These are phyloP conservation scores for Aythya baeri DNA, from an alignment of 2,113 vertebrate species.

Conservation along the genomic window DNA sequence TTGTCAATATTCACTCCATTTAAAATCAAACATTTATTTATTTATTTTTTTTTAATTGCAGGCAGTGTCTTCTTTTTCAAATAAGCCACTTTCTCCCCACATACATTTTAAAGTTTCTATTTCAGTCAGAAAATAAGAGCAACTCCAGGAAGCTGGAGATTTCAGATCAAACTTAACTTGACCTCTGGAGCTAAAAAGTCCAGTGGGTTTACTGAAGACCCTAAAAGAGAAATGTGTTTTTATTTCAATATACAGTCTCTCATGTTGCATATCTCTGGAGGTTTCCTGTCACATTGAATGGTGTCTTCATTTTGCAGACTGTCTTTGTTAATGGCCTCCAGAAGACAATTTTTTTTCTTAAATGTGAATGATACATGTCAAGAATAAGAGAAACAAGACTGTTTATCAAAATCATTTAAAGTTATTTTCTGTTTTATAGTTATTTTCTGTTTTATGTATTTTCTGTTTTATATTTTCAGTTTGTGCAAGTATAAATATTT, in stretches of 20 bases:
- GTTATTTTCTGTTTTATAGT: background rate
- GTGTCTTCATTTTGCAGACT: background rate
- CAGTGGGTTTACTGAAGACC: background rate
- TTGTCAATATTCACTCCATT: background rate
- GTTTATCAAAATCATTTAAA: background rate
- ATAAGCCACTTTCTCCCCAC: background rate
- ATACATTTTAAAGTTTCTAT: background rate
- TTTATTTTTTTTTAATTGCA: background rate
- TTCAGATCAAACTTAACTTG: background rate
- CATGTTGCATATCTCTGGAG: background rate
- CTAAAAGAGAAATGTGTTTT: background rate
- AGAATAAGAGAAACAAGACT: conserved; percentile 8
- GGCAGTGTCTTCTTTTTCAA: background rate
- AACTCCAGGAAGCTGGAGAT: background rate
- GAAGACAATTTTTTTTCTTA: background rate
- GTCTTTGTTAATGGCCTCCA: background rate
- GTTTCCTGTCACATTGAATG: background rate
- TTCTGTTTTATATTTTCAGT: background rate
- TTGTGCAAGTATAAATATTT: background rate
- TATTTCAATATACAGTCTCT: background rate
- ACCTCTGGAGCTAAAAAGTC: background rate
- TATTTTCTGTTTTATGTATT: background rate
- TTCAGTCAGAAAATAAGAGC: background rate
- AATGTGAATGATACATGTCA: background rate
- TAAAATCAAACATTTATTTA: background rate